Percentiles rank a stretch among this genome's conserved stretches.
Conservation (phyloP, 2,113 vertebrate genomes). For the Bagarius yarrelli region DNA sequence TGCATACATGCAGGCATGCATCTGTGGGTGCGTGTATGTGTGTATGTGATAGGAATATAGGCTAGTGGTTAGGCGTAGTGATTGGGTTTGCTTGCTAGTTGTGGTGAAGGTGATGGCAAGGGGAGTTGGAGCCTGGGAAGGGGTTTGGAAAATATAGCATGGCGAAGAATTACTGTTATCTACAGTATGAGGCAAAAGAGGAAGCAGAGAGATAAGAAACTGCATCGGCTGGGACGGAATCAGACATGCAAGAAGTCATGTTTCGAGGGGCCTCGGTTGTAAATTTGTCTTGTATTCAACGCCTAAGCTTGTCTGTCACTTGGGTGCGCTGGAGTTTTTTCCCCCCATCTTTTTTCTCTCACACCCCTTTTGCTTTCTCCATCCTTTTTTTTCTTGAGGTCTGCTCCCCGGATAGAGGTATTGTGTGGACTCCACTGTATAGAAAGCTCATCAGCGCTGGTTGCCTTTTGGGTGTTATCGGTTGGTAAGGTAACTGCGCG, state of each 20-base stretch:
- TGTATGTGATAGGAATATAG: conserved; percentile 30
- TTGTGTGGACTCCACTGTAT: conserved; percentile 88
- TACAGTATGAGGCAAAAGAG: conserved; percentile 85
- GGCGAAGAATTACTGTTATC: conserved; percentile 99
- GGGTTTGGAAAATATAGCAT: conserved; percentile 76
- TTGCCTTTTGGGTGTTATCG: conserved; percentile 93
- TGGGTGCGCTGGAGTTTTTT: conserved; percentile 78
- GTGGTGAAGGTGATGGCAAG: conserved; percentile 32
- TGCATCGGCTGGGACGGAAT: conserved; percentile 78
- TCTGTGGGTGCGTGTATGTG: conserved; percentile 29
- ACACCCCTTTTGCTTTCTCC: conserved; percentile 46
- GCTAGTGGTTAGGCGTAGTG: conserved; percentile 28
- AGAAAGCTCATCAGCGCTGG: conserved; percentile 97
- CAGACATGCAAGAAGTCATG: conserved; percentile 63
- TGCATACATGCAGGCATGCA: conserved; percentile 27
- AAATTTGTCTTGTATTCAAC: conserved; percentile 91
- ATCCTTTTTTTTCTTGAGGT: conserved; percentile 62
- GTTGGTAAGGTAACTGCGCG: conserved; percentile 90
- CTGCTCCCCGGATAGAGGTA: conserved; percentile 88
- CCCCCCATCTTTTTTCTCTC: conserved; percentile 57
- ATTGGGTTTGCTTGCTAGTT: conserved; percentile 36
- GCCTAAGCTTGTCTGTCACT: conserved; percentile 84
- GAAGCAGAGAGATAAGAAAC: conserved; percentile 92
- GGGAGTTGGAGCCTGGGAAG: conserved; percentile 36
- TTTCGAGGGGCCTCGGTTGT: conserved; percentile 72